Conservation (phyloP, 2,888 invertebrate genomes). For the Xanthorhoe designata region DNA sequence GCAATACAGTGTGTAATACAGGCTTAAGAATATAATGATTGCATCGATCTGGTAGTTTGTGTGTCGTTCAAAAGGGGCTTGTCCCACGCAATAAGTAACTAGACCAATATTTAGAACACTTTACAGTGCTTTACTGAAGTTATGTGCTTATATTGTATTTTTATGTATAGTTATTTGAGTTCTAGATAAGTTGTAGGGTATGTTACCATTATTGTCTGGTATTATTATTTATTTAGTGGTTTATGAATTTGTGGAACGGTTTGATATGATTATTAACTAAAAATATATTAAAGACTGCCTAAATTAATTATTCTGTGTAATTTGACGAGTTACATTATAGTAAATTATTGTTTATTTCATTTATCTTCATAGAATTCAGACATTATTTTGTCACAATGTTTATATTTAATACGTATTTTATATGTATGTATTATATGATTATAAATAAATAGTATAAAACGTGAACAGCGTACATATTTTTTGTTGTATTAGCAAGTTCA, state of each 20-base stretch:
- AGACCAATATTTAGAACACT: constrained; percentile 85
- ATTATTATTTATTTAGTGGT: constrained; percentile 78
- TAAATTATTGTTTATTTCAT: constrained; percentile 64
- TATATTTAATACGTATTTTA: constrained; percentile 49
- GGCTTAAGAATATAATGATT: constrained; percentile 57
- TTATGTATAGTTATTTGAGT: constrained; percentile 67
- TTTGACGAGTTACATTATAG: constrained; percentile 72
- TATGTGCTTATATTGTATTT: constrained; percentile 78
- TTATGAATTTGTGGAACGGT: constrained; percentile 71
- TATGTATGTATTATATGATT: constrained; percentile 27
- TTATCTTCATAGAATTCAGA: constrained; percentile 41
- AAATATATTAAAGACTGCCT: constrained; percentile 83
- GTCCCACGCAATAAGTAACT: constrained; percentile 80
- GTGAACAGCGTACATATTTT: constrained; percentile 73
- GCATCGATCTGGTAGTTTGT: constrained; percentile 70
- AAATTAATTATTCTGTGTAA: constrained; percentile 81
- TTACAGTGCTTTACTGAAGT: constrained; percentile 79
- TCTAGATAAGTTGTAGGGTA: constrained; percentile 74
- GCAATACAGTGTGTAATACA: constrained; percentile 52
- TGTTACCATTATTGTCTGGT: constrained; percentile 80
- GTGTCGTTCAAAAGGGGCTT: constrained; percentile 55
- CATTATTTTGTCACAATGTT: constrained; percentile 54
- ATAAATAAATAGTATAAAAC: constrained; percentile 37
- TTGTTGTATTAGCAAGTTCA: constrained; percentile 84
- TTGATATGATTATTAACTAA: constrained; percentile 74